Evolutionary conservation across 2,797 vertebrate species (phyloP), one percentile per base, ranked within the genome.

Genomic region (Bradypodion ventrale): DNA sequence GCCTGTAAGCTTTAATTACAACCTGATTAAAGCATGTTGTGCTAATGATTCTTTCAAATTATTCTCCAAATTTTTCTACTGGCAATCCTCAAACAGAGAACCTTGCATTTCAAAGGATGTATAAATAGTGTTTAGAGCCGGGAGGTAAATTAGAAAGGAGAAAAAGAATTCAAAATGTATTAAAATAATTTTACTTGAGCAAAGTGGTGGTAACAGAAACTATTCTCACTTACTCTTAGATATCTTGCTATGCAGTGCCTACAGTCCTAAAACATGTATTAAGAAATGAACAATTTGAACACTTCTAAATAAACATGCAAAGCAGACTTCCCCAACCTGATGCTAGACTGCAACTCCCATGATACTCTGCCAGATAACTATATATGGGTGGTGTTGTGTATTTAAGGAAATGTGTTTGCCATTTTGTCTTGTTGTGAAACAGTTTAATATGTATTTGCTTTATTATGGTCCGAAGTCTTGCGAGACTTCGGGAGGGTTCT

Each of bases 1-100:
- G 85, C 59, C 85, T 90, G 3, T 56, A 80, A 87, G 35, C 60
- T 83, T 89, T 89, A 83, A 46, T 85, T 79, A 79, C 78, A 84
- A 83, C 19, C 85, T 86, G 86, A 7, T 62, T 89, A 62, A 91
- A 78, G 35, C 66, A 84, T 32, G 59, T 86, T 75, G 35, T 59
- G 16, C 69, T 89, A 46, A 80, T 62, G 8, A 35, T 82, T 84
- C 19, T 19, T 87, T 90, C 73, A 78, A 29, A 70, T 84, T 84
- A 63, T 84, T 87, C 62, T 1, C 6, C 80, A 66, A 77, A n/a
- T 65, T 90, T 91, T 87, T 68, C 59, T 85, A 23, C 46, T 62
- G 35, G 66, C 8, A 59, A 8, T 1, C 56, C 16, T 83, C 46
- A 77, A 49, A 62, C 16, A 52, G 40, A 90, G 75, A 32, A 60